These are phyloP conservation scores for Scaptomyza montana DNA, from an alignment of 1,140 invertebrate species.

Conservation along the genomic window DNA sequence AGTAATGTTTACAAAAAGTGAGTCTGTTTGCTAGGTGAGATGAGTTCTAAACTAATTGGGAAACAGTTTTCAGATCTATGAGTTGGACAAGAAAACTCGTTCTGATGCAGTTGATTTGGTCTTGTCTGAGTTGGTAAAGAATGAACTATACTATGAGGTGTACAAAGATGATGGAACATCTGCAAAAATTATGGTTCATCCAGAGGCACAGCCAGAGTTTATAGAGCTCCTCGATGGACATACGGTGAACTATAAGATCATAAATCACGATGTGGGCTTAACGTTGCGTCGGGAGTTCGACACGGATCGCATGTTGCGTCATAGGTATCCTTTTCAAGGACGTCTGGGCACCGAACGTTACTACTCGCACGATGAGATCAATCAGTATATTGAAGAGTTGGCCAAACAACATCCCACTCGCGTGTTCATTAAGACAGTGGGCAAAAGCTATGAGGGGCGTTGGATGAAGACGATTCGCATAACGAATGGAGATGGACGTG, in stretches of 20 bases:
- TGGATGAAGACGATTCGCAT: conserved; percentile 85
- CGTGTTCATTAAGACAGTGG: conserved; percentile 84
- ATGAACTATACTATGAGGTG: conserved; percentile 57
- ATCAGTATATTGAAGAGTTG: conserved; percentile 84
- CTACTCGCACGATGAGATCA: conserved; percentile 83
- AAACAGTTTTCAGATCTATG: conserved; percentile 59
- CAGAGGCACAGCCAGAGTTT: conserved; percentile 51
- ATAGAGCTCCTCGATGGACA: conserved; percentile 33
- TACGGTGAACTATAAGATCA: conserved; percentile 33
- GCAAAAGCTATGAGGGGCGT: conserved; percentile 84
- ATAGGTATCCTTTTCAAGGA: conserved; percentile 50
- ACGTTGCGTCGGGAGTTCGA: conserved; percentile 46
- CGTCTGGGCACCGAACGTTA: conserved; percentile 62
- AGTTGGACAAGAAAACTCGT: conserved; percentile 35
- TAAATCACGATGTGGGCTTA: conserved; percentile 55
- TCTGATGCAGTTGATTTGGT: not conserved
- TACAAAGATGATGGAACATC: conserved; percentile 3
- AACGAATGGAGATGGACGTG: conserved; percentile 78
- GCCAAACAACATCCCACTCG: conserved; percentile 79
- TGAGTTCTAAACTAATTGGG: not conserved
- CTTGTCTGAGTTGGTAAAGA: conserved; percentile 36
- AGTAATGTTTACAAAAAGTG: conserved; percentile 38
- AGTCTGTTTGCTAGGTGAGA: not conserved
- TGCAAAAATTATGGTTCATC: conserved; percentile 57
- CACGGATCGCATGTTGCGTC: conserved; percentile 40